phyloP scores from a whole-genome alignment of 2,888 invertebrate species.

The Cataglyphis cursor region DNA sequence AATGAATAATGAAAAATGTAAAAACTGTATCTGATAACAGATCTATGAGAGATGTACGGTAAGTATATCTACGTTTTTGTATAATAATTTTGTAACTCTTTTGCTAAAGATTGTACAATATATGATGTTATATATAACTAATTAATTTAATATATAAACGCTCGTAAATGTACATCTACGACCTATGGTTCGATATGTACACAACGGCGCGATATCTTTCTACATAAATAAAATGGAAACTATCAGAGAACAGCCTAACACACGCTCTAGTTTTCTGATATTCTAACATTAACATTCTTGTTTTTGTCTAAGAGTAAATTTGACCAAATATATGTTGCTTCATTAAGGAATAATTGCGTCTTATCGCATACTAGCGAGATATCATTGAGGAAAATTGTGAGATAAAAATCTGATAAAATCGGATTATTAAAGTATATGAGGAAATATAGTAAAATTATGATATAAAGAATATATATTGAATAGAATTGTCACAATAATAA shows the following conservation, averaged over 20 bases:
- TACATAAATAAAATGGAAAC: constrained; percentile 51
- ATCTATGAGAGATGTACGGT: constrained; percentile 3
- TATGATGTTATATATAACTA: constrained; percentile 19
- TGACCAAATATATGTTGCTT: constrained; percentile 16
- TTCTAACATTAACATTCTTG: constrained; percentile 27
- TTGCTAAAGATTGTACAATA: constrained; percentile 14
- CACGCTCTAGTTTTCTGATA: constrained; percentile 17
- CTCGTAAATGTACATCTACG: constrained; percentile 75
- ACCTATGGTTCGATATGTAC: constrained; percentile 74
- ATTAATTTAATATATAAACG: constrained; percentile 66
- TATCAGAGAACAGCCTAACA: constrained; percentile 24
- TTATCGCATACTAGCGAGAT: constrained; percentile 11
- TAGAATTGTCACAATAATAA: constrained; percentile 4
- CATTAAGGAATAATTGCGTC: constrained; percentile 3
- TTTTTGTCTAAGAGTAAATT: constrained; percentile 27
- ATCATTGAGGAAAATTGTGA: not conserved
- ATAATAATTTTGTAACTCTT: constrained; percentile 15
- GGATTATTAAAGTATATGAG: not conserved
- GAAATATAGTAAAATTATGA: not conserved
- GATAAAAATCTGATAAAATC: not conserved
- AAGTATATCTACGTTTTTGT: constrained; percentile 25
- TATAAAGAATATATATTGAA: constrained; percentile 3
- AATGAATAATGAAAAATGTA: constrained; percentile 4
- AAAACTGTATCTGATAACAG: constrained; percentile 13
- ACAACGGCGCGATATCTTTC: constrained; percentile 49